Base-by-base conservation (phyloP, 1,140 invertebrate species). In the Drosophila sp. region DNA sequence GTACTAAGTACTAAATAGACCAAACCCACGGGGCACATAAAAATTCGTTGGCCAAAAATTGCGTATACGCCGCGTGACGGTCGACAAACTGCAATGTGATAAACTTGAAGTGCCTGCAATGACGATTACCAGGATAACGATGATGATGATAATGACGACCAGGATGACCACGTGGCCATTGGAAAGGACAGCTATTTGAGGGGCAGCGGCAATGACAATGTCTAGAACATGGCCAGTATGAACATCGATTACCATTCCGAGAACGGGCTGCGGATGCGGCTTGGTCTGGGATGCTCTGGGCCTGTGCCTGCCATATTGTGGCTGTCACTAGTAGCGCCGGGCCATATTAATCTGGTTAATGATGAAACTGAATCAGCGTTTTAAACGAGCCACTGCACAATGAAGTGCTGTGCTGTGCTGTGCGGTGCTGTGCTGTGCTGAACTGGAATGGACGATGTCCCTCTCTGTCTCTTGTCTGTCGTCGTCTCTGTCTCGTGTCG, bases 321-420 rank as follows among this genome's bases (percentile, higher is more conserved):
- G 46, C 63, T 72, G 71, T 54, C 48, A 62, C 16, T 76, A 62
- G 69, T 32, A 36, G 64, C 64, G 81, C 72, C 58, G 74, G 66
- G 74, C 76, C 70, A 78, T 91, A 91, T 91, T 90, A 91, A 91
- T 91, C 89, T 91, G 79, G 82, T 91, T 91, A 91, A 91, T 91
- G 90, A 91, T 91, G 90, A 91, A 91, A 90, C 90, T 91, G 90
- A 91, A 91, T 91, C 90, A 91, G 89, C 90, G 78, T 89, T 91
- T 91, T 87, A 79, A 91, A 77, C 89, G 89, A 91, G 65, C 73
- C 76, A 84, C 78, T 87, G 86, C 80, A 82, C 89, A 91, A 80
- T 76, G 72, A 78, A 78, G 76, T 78, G 75, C 53, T 11, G 34
- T 7, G 57, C 32, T 40, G 25, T 25, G 16, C 64, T 13, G 36